A percentile compares a stretch with the other conserved stretches of the same genome.
Conservation (phyloP, 2,797 vertebrate genomes). For the Rhyacichthys aspro region DNA sequence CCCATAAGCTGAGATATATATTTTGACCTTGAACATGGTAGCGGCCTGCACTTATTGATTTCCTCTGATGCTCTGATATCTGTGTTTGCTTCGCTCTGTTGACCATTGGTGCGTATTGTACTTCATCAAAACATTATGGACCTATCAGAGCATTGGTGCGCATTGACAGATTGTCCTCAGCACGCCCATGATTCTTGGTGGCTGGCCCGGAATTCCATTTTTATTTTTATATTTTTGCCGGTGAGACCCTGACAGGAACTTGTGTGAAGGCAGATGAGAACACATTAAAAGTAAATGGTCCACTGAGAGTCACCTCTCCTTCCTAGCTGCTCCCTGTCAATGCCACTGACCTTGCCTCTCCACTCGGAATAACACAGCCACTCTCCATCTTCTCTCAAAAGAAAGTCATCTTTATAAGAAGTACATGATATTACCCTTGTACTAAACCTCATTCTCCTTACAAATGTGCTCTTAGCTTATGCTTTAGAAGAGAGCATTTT, state of each 20-base stretch:
- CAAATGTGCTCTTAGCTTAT: not conserved
- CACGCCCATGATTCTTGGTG: constrained; percentile 31
- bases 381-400: constrained; percentile 43
- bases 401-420: constrained; percentile 36
- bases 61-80: constrained; percentile 45
- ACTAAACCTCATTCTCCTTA: constrained; percentile 27
- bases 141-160: constrained; percentile 38
- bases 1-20: constrained; percentile 16
- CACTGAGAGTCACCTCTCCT: constrained; percentile 52
- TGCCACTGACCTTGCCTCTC: constrained; percentile 65
- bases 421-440: constrained; percentile 27
- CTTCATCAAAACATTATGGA: constrained; percentile 55
- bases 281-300: constrained; percentile 70
- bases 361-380: constrained; percentile 49
- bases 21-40: constrained; percentile 21
- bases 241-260: constrained; percentile 38
- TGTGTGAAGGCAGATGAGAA: constrained; percentile 70
- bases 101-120: constrained; percentile 30
- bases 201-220: constrained; percentile 6
- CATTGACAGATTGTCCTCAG: constrained; percentile 40
- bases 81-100: constrained; percentile 44
- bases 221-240: not conserved
- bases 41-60: constrained; percentile 56
- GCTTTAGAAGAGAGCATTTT: no score
- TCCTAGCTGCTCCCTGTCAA: constrained; percentile 52